Evolutionary conservation across 2,888 invertebrate genomes (phyloP), one percentile per base, ranked within the genome.

Genomic region (Amphimallon solstitiale): DNA sequence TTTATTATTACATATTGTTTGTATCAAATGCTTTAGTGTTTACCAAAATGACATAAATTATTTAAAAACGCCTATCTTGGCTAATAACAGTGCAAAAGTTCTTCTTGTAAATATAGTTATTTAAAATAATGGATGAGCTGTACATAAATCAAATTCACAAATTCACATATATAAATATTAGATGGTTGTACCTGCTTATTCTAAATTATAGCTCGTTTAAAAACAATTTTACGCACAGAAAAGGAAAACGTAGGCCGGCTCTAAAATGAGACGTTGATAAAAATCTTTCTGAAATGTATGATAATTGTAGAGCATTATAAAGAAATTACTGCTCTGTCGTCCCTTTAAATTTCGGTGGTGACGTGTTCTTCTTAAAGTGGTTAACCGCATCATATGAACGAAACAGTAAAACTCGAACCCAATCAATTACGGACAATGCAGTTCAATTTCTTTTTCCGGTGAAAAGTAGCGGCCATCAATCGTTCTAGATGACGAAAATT

Each of bases 381-480:
- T 23, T 59, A 59, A 34, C 56, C 56, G 19, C 56, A 59, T 14
- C 45, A 29, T 43, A 29, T 43, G 45, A 43, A 59, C 34, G 14
- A 29, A 59, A 43, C 56, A 59, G 34, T 43, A 59, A 59, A 59
- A 59, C 43, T 29, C 14, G 15, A 29, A 34, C 43, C 63, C 62
- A 56, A 64, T 64, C 64, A 64, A 64, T 64, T 64, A 64, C 21
- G 35, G 35, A 56, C 54, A 64, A 64, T 64, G 64, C 35, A 54
- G 64, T 54, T 29, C 29, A 29, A 29, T 29, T 54, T 56, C 54
- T 38, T 64, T 56, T 38, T 43, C 56, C 43, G 64, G 46, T 48
- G 46, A 45, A 56, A 56, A 64, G 64, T 56, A 64, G 64, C 64
- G 46, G 29, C 54, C 64, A 64, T 54, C 56, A 54, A 56, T 64